Evolutionary conservation across 2,888 invertebrate species (phyloP), one percentile per base, ranked within the genome.

Genomic region (Ecliptopera silaceata): DNA sequence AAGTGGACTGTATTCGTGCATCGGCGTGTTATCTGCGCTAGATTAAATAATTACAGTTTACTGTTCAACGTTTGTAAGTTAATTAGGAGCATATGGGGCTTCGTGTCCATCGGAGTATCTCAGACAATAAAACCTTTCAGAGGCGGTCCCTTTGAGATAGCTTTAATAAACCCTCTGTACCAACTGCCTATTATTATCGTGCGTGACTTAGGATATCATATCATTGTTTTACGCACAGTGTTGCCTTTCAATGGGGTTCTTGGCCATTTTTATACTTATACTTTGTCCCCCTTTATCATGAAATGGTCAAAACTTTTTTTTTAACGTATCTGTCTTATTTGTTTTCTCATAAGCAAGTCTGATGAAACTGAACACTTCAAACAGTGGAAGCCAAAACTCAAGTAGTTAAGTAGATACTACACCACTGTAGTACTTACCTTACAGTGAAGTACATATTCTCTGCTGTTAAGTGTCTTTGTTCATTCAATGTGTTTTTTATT

Each of bases 91-190:
- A 74, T 81, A 79, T 76, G 78, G 71, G 69, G 71, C 68, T 76
- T 74, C 77, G 80, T 75, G 74, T 49, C 54, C 36, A 45, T 46
- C 45, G 68, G 73, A 74, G 77, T 76, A 70, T 74, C 71, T 72
- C 63, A 72, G 64, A 88, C 89, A 89, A 88, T 81, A 74, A 74
- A 74, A 65, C 74, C 82, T 82, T 87, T 87, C 78, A 82, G 77
- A 65, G 69, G 79, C 87, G 85, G 83, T 66, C 67, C 79, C 79
- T 88, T 88, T 88, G 87, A 82, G 68, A 61, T 62, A 63, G 66
- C 62, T 69, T 68, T 77, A 77, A 80, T 80, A 75, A 80, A 71
- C 66, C 69, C 71, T 71, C 73, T 75, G 70, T 74, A 71, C 65
- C 65, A 70, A 76, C 69, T 66, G 66, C 58, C 70, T 66, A 53